Percentiles rank a stretch among this genome's conserved stretches.
phyloP scores from a whole-genome alignment of 1,140 invertebrate genomes.

The Tenebrio molitor region DNA sequence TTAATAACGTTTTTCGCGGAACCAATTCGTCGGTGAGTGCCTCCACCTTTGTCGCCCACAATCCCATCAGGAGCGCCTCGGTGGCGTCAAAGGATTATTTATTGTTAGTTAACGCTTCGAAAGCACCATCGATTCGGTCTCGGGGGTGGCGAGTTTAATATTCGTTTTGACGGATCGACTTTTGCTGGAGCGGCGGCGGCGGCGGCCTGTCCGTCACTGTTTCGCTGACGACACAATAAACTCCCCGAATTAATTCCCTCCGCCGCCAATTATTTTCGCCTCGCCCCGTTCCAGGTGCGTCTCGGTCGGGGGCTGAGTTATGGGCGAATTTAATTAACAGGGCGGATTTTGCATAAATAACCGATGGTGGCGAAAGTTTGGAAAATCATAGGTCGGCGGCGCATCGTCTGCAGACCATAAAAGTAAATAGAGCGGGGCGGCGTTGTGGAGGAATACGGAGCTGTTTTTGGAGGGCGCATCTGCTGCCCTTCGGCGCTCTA shows the following conservation, averaged over 20 bases:
- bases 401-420: slow-evolving; percentile 3
- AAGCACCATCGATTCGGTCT: neutral
- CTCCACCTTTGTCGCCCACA: neutral
- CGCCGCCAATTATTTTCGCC: neutral
- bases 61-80: neutral
- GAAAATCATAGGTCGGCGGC: neutral
- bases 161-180: no score
- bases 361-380: neutral
- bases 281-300: neutral
- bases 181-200: no score
- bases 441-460: slow-evolving; percentile 1
- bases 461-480: slow-evolving; percentile 5
- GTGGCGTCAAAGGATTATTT: neutral
- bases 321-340: slow-evolving; percentile 1
- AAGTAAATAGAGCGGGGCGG: slow-evolving; percentile 16
- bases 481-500: slow-evolving; percentile 15
- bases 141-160: no score
- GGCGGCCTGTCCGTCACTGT: neutral
- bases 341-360: slow-evolving; percentile 8
- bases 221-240: neutral
- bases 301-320: neutral
- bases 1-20: neutral
- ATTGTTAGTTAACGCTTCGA: neutral
- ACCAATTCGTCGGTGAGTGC: neutral
- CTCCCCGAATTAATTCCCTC: neutral